Evolutionary conservation across 2,888 invertebrate species (phyloP).

Genomic region (Copidosoma aretas): DNA sequence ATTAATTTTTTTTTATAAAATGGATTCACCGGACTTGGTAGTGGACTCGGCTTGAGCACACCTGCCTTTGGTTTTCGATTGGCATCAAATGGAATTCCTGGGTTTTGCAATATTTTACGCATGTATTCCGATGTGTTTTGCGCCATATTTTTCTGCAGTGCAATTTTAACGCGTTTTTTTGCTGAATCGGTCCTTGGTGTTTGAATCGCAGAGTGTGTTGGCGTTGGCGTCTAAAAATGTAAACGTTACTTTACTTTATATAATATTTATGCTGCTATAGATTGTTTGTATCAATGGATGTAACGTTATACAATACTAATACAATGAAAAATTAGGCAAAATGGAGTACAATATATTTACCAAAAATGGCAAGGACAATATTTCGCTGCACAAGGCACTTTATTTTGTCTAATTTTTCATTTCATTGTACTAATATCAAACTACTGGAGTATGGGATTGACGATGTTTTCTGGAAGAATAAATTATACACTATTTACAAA

Average conservation of each 20-base stretch:
- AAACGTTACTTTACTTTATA: conserved; percentile 8
- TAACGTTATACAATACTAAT: no score
- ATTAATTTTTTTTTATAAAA: conserved; percentile 68
- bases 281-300: no score
- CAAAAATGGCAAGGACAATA: no score
- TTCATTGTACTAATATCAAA: background rate
- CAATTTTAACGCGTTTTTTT: conserved; percentile 77
- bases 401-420: no score
- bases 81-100: conserved; percentile 78
- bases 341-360: no score
- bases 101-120: conserved; percentile 73
- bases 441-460: no score
- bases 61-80: conserved; percentile 73
- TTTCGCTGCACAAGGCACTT: no score
- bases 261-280: no score
- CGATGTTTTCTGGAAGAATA: no score
- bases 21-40: conserved; percentile 78
- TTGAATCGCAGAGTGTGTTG: background rate
- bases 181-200: conserved; percentile 36
- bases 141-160: conserved; percentile 72
- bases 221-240: background rate
- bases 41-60: conserved; percentile 73
- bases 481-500: background rate
- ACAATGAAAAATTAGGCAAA: no score
- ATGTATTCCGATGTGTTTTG: conserved; percentile 79